Evolutionary conservation across 2,797 vertebrate species (phyloP), one percentile per base, ranked within the genome.

Genomic region (Australoheros facetus): DNA sequence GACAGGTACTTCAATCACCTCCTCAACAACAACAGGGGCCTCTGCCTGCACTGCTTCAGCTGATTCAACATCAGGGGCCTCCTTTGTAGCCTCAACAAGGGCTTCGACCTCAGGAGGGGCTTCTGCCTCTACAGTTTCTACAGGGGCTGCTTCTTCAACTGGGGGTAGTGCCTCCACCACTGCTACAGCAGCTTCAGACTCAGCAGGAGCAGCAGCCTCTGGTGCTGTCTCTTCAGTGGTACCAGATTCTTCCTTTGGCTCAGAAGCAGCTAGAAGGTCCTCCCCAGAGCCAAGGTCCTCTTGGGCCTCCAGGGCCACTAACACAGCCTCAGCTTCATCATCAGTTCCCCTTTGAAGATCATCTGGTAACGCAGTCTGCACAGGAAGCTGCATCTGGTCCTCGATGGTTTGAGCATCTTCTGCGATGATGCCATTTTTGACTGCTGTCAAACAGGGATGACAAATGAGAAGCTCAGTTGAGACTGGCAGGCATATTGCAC

Each of bases 381-480:
- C 92, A 7, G 94, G 93, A 75, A 96, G 86, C 91, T 94, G 94
- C 91, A 93, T 90, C 88, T 95, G 95, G 86, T 94, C 94, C 69
- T 94, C 85, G 1, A 95, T 92, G 81, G 93, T 94, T 76, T 92
- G 85, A 19, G 87, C 86, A 81, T 95, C 94, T 56, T 95, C 94
- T 37, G 89, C 54, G 7, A 94, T 87, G 84, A 84, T 23, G 19
- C 92, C 92, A 5, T 95, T 95, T 80, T 56, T 81, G 56, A 90
- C 71, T 17, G 81, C 93, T 94, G 85, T 71, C 12, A 84, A 80
- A 83, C 2, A 85, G 32, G 77, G 34, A 79, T 3, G 39, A 82
- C 37, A 73, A 82, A 79, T 77, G n/a, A 64, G n/a, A 48, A 69
- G 30, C 26, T 69, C 42, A 7, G 62, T 79, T 54, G 82, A n/a